These are phyloP conservation scores for Epizoanthus ramosus DNA, from an alignment of 92 coral and sea anemone genomes.

Conservation along the genomic window DNA sequence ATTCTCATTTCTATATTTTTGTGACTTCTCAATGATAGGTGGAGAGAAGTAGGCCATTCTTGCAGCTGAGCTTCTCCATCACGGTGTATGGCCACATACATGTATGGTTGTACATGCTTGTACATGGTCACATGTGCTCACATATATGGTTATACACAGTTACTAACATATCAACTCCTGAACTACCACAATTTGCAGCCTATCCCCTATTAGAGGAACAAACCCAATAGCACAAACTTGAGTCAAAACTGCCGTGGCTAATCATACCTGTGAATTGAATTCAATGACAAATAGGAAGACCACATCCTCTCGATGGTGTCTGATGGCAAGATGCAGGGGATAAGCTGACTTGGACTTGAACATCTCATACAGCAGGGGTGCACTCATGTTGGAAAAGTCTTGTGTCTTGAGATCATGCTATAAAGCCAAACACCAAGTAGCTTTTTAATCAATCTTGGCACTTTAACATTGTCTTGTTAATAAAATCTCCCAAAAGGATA, in stretches of 20 bases:
- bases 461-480: too few species aligned
- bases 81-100: too few species aligned
- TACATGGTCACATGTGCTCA: not conserved
- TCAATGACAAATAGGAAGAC: slow-evolving; percentile 93
- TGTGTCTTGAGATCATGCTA: slow-evolving; percentile 97
- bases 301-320: slow-evolving; percentile 97
- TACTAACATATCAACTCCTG: too few species aligned
- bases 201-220: too few species aligned
- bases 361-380: slow-evolving; percentile 94
- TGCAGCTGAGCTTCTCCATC: not conserved
- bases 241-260: too few species aligned
- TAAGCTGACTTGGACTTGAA: slow-evolving; percentile 91
- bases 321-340: slow-evolving; percentile 93
- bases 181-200: too few species aligned
- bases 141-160: not conserved
- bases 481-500: too few species aligned
- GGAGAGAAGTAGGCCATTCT: not conserved
- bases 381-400: slow-evolving; percentile 92
- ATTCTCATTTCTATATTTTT: too few species aligned
- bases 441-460: too few species aligned
- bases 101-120: not conserved
- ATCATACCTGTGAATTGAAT: slow-evolving; percentile 82
- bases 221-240: too few species aligned
- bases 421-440: not conserved
- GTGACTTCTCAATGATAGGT: not conserved